Base-by-base conservation (phyloP, 2,888 invertebrate genomes). In the Crossocerus cetratus region DNA sequence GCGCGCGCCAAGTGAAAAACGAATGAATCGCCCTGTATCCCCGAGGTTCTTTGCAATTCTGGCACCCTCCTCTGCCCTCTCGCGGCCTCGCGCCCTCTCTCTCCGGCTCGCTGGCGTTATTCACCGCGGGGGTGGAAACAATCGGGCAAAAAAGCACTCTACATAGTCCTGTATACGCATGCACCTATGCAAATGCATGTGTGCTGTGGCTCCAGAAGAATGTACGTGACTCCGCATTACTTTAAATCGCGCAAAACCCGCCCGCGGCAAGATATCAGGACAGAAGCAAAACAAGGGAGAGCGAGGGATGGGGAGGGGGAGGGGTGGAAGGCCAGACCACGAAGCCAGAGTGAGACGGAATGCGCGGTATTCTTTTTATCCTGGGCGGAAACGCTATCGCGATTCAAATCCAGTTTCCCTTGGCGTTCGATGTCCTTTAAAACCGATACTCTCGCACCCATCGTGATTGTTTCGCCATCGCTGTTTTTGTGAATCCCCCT, bases 141-240 rank as follows among this genome's bases (percentile, higher is more conserved):
- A 20, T 22, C 61, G 22, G 11, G 44, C 43, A 44, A 20, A 21
- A 44, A 59, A 59, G 32, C 32, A 3, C 32, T 32, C 8, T 32
- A 32, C 32, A n/a, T n/a, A n/a, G n/a, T 32, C 32, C 8, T 32
- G 32, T 32, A 32, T n/a, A 49, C 3, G 49, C 49, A n/a, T n/a
- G 13, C 32, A 49, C n/a, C 49, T 14, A 49, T 14, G 49, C n/a
- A 49, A 61, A 49, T 23, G 42, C 42, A n/a, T 16, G n/a, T n/a
- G 20, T 2, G 22, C 61, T 2, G 22, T 49, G 49, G 49, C n/a
- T 4, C 49, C 69, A 49, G 44, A 43, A 60, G 49, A 20, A 45
- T 32, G 32, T 58, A 63, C 69, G 69, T 69, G 69, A 69, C 69
- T 56, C 21, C 43, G 69, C 54, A 63, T 69, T 63, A 53, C 49